These are phyloP conservation scores for Stegostoma tigrinum DNA, from an alignment of 2,113 vertebrate species.

Conservation along the genomic window DNA sequence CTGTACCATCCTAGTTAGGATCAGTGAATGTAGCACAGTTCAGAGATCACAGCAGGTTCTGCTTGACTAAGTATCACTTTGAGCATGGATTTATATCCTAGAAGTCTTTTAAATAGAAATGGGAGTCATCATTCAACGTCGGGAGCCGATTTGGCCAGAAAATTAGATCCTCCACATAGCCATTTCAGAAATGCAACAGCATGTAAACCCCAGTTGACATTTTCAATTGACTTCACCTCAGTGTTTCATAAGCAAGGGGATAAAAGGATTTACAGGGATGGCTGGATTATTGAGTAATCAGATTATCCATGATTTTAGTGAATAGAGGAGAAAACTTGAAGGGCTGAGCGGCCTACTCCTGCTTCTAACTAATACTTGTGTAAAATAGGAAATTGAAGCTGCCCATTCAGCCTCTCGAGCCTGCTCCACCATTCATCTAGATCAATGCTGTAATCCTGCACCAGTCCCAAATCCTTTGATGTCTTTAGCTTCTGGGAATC, in stretches of 20 bases:
- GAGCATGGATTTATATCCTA: neutral
- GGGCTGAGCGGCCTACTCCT: too few species aligned
- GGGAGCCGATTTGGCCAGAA: neutral
- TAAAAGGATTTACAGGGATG: too few species aligned
- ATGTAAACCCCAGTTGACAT: too few species aligned
- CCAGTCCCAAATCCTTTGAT: too few species aligned
- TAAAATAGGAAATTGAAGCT: neutral
- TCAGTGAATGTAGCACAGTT: neutral
- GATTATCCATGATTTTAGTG: too few species aligned
- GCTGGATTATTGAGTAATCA: too few species aligned
- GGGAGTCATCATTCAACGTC: neutral
- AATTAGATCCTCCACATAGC: neutral
- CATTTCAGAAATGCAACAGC: too few species aligned
- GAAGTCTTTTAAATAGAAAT: neutral
- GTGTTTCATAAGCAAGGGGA: too few species aligned
- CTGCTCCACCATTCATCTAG: neutral
- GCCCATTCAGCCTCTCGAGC: neutral
- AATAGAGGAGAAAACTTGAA: too few species aligned
- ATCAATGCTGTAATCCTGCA: neutral
- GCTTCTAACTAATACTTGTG: too few species aligned
- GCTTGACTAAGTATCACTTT: neutral
- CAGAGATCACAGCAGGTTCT: neutral
- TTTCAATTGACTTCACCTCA: too few species aligned
- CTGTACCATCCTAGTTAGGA: neutral
- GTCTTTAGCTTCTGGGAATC: too few species aligned